Conservation (phyloP, 2,797 vertebrate species). For the Tolypeutes matacus region DNA sequence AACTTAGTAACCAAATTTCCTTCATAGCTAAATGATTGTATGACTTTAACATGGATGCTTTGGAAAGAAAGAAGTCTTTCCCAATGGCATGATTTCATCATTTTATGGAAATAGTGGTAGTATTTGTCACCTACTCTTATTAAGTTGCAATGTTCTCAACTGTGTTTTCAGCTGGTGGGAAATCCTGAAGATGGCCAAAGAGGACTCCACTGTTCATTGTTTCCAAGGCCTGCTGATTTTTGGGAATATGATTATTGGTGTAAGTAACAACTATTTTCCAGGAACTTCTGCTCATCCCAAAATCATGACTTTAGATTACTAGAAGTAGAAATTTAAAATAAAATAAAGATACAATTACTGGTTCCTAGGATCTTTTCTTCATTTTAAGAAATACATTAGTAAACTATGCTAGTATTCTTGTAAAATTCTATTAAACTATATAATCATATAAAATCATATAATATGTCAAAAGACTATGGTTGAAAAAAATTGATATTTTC, state of each 20-base stretch:
- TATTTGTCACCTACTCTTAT: background rate
- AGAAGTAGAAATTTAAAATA: conserved; percentile 33
- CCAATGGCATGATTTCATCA: background rate
- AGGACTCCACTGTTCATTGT: conserved; percentile 80
- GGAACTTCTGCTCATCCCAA: background rate
- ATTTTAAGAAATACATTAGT: conserved; percentile 51
- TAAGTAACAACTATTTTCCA: conserved; percentile 85
- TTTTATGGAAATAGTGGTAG: background rate
- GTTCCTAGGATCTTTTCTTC: background rate
- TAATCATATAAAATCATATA: background rate
- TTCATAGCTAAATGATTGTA: background rate
- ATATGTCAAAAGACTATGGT: background rate
- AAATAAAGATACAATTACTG: conserved; percentile 10
- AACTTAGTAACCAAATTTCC: background rate
- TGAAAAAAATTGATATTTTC: background rate
- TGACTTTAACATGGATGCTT: background rate
- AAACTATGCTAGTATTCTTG: background rate
- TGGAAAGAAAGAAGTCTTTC: background rate
- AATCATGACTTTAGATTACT: conserved; percentile 27
- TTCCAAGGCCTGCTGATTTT: conserved; percentile 89
- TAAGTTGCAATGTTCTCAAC: background rate
- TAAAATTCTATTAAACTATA: background rate
- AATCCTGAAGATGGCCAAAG: conserved; percentile 87
- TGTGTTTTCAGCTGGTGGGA: conserved; percentile 62
- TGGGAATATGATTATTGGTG: conserved; percentile 89